Evolutionary conservation across 1,140 invertebrate genomes (phyloP).

Genomic region (Steinernema khuongi): DNA sequence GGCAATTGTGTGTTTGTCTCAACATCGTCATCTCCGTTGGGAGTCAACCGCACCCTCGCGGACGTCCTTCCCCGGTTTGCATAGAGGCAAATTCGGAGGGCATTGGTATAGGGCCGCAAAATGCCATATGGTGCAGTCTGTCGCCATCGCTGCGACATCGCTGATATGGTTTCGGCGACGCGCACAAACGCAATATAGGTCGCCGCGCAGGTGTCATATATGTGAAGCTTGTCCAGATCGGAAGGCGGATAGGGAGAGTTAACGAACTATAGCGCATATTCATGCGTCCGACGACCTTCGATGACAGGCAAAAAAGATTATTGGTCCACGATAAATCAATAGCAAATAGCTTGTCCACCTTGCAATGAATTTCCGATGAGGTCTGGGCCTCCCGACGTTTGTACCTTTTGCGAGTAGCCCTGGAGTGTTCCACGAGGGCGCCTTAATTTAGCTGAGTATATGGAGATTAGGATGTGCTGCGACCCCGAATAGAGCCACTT

Average conservation of each 20-base stretch:
- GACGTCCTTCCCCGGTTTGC: too few relatives aligned
- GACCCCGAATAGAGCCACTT: not conserved
- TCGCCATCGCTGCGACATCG: too few relatives aligned
- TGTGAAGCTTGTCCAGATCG: not conserved
- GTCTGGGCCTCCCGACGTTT: too few relatives aligned
- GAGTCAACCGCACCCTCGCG: too few relatives aligned
- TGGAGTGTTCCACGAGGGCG: too few relatives aligned
- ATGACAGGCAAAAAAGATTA: not conserved
- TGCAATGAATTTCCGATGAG: slow-evolving; percentile 4
- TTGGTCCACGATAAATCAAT: not conserved
- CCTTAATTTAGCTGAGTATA: not conserved
- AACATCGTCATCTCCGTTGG: too few relatives aligned
- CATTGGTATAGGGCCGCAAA: not conserved
- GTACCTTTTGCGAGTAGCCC: too few relatives aligned
- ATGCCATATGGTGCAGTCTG: not conserved
- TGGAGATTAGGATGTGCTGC: not conserved
- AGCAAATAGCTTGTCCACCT: not conserved
- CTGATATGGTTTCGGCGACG: too few relatives aligned
- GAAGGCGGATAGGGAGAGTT: slow-evolving; percentile 2
- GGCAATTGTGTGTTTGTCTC: not conserved
- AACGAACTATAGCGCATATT: slow-evolving; percentile 8
- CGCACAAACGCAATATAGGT: not conserved
- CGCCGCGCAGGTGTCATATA: not conserved
- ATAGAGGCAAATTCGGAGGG: too few relatives aligned
- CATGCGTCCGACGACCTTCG: not conserved